phyloP scores from a whole-genome alignment of 2,888 invertebrate species.

The Onchidella celtica region DNA sequence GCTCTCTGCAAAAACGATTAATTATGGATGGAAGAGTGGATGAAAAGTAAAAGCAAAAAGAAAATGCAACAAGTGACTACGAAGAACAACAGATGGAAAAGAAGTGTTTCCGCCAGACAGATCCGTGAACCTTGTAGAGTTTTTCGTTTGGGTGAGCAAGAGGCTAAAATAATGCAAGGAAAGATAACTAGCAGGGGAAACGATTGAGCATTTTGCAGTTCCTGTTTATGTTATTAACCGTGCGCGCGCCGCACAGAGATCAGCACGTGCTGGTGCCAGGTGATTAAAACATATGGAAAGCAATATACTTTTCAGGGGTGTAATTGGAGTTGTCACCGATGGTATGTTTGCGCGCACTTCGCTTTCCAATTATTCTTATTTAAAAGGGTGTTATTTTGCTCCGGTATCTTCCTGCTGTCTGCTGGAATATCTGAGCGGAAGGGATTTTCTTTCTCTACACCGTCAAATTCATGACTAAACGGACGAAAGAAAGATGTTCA shows the following conservation, averaged over 20 bases:
- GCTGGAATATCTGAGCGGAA: not conserved
- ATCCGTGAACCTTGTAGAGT: too few species aligned
- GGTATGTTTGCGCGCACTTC: not conserved
- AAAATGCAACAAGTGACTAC: too few species aligned
- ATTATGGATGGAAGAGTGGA: too few species aligned
- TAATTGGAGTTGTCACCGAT: conserved; percentile 6
- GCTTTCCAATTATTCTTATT: not conserved
- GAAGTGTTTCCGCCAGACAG: too few species aligned
- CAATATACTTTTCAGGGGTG: conserved; percentile 1
- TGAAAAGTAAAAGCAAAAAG: not conserved
- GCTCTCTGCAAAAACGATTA: too few species aligned
- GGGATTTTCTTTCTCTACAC: too few species aligned
- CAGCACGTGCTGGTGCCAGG: not conserved
- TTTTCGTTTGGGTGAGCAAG: not conserved
- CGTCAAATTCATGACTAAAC: too few species aligned
- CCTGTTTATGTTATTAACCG: conserved; percentile 10
- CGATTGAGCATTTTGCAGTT: not conserved
- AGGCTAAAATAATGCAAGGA: not conserved
- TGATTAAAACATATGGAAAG: conserved; percentile 11
- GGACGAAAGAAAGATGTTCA: too few species aligned
- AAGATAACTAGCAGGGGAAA: not conserved
- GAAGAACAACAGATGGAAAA: not conserved
- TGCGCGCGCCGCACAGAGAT: not conserved
- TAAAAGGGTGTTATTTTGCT: not conserved
- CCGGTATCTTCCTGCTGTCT: not conserved